Evolutionary conservation across 2,888 invertebrate genomes (phyloP).

Genomic region (Zootermopsis nevadensis): DNA sequence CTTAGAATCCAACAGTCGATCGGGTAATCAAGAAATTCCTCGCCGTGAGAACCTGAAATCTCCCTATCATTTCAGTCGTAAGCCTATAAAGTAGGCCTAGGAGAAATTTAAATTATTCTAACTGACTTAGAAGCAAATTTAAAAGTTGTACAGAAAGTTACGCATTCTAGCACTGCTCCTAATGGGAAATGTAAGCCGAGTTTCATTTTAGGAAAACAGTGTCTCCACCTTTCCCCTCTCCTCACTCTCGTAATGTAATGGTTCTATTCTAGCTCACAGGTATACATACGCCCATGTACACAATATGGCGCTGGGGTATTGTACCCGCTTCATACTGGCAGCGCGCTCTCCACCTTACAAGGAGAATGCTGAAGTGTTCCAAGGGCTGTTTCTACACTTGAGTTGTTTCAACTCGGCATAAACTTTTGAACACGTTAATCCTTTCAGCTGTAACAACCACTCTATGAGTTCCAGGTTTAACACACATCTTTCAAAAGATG

Average conservation of each 20-base stretch:
- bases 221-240: neutral
- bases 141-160: no score
- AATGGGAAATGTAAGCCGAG: neutral
- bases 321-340: constrained; percentile 8
- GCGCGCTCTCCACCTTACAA: neutral
- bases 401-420: neutral
- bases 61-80: no score
- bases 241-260: no score
- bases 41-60: no score
- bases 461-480: neutral
- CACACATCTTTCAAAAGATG: neutral
- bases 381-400: constrained; percentile 2
- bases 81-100: no score
- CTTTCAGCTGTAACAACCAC: neutral
- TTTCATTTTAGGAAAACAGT: neutral
- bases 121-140: no score
- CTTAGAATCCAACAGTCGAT: no score
- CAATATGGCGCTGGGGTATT: constrained; percentile 3
- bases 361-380: constrained; percentile 4
- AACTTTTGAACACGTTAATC: constrained; percentile 1
- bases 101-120: no score
- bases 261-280: no score
- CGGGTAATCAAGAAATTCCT: no score
- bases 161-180: neutral
- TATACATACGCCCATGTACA: neutral